A percentile compares a stretch with the other conserved stretches of the same genome.
phyloP scores from a whole-genome alignment of 2,888 invertebrate genomes.

The Ichneumoninae sp. region DNA sequence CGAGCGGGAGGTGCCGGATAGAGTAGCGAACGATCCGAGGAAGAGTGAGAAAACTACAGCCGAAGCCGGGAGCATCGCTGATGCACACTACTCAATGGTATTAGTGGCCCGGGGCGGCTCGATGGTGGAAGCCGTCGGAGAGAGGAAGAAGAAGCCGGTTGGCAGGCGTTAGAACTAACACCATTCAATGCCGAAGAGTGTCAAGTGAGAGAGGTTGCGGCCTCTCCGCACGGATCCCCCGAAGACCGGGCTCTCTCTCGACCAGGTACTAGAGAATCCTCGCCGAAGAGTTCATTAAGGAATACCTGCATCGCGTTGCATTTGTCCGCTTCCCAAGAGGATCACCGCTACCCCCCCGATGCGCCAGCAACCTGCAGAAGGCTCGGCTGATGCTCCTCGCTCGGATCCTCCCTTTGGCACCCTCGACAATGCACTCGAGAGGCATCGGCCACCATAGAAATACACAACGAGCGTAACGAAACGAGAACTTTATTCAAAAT shows the following conservation, averaged over 20 bases:
- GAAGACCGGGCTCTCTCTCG: slow-evolving; percentile 71
- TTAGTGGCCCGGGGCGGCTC: slow-evolving; percentile 75
- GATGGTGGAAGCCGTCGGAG: slow-evolving; percentile 34
- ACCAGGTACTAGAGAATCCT: slow-evolving; percentile 75
- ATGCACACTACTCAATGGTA: slow-evolving; percentile 72
- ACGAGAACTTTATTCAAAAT: slow-evolving; percentile 47
- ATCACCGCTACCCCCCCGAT: slow-evolving; percentile 44
- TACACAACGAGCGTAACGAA: slow-evolving; percentile 51
- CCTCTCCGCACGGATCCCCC: slow-evolving; percentile 34
- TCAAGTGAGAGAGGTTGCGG: slow-evolving; percentile 77
- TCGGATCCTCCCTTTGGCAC: slow-evolving; percentile 56
- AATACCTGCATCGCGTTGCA: slow-evolving; percentile 71
- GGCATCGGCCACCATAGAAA: slow-evolving; percentile 33
- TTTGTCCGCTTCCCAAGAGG: slow-evolving; percentile 57
- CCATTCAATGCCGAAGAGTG: slow-evolving; percentile 79
- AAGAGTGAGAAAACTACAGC: slow-evolving; percentile 5
- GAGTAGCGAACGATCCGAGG: slow-evolving; percentile 16
- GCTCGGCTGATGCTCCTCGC: slow-evolving; percentile 23
- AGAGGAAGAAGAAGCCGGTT: slow-evolving; percentile 65
- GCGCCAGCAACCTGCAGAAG: slow-evolving; percentile 45
- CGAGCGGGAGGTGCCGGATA: slow-evolving; percentile 4
- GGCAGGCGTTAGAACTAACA: slow-evolving; percentile 83
- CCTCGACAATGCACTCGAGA: slow-evolving; percentile 47
- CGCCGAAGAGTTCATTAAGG: slow-evolving; percentile 77
- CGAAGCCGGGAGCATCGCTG: slow-evolving; percentile 40